These are phyloP conservation scores for Diachasmimorpha longicaudata DNA, from an alignment of 1,140 invertebrate species.

Conservation along the genomic window DNA sequence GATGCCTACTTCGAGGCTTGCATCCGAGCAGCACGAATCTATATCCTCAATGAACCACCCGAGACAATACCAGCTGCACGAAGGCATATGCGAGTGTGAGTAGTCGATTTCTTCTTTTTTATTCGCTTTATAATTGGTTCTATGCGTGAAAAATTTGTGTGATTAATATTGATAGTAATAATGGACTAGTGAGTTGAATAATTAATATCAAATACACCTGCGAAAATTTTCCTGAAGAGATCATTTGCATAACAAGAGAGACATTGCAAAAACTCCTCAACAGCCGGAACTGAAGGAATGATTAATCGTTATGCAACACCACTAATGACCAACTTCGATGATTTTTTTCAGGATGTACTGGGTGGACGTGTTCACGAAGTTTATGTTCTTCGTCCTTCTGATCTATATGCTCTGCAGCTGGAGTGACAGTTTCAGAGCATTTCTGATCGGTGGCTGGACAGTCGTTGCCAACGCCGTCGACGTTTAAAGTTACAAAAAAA, in stretches of 20 bases:
- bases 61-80: conserved; percentile 81
- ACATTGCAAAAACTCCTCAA: no score
- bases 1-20: conserved; percentile 77
- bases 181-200: no score
- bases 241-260: no score
- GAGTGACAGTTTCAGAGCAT: conserved; percentile 49
- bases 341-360: conserved; percentile 69
- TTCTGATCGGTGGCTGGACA: conserved; percentile 38
- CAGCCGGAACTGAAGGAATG: no score
- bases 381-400: conserved; percentile 56
- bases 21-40: conserved; percentile 74
- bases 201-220: no score
- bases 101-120: conserved; percentile 27
- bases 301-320: no score
- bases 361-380: conserved; percentile 63
- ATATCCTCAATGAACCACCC: conserved; percentile 83
- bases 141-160: no score
- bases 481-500: conserved; percentile 4
- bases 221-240: no score
- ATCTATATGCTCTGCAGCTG: conserved; percentile 52
- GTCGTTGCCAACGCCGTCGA: conserved; percentile 29
- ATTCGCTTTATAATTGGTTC: conserved; percentile 6
- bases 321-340: not conserved
- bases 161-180: no score
- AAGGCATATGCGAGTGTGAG: conserved; percentile 79